Percentiles rank a stretch among this genome's conserved stretches.
Evolutionary conservation across 2,113 vertebrate species (phyloP).

Genomic region (Hemiprocne comata): DNA sequence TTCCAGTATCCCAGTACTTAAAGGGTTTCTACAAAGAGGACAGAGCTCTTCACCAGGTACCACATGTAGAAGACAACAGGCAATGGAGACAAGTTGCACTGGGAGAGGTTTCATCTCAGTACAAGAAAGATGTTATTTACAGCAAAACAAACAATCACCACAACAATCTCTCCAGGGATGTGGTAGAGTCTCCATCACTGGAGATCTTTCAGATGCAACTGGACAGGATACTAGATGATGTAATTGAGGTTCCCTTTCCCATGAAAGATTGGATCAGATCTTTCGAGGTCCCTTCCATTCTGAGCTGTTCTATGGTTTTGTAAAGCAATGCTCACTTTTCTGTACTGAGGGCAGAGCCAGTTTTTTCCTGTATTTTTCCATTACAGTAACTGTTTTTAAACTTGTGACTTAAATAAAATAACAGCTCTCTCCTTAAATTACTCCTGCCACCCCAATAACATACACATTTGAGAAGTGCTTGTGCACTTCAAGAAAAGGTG

Average conservation of each 20-base stretch:
- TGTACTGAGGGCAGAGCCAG: not conserved
- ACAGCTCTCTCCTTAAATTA: constrained; percentile 9
- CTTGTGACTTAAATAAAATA: not conserved
- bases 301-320: not conserved
- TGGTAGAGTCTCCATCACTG: not conserved
- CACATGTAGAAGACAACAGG: no score
- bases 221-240: not conserved
- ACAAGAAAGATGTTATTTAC: not conserved
- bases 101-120: not conserved
- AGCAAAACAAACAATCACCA: not conserved
- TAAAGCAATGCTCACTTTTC: not conserved
- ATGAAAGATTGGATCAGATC: not conserved
- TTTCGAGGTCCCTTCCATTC: not conserved
- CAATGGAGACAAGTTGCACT: no score
- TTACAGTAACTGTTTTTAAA: constrained; percentile 17
- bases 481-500: not conserved
- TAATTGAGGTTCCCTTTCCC: not conserved
- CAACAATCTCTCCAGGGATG: not conserved
- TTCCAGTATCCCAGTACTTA: no score
- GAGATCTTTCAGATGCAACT: not conserved
- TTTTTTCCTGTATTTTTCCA: not conserved
- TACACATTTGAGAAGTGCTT: not conserved
- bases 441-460: not conserved
- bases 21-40: no score
- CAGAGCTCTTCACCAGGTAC: no score